Percentiles rank a stretch among this genome's conserved stretches.
phyloP scores from a whole-genome alignment of 2,888 invertebrate genomes.

The Folsomia manolachei region DNA sequence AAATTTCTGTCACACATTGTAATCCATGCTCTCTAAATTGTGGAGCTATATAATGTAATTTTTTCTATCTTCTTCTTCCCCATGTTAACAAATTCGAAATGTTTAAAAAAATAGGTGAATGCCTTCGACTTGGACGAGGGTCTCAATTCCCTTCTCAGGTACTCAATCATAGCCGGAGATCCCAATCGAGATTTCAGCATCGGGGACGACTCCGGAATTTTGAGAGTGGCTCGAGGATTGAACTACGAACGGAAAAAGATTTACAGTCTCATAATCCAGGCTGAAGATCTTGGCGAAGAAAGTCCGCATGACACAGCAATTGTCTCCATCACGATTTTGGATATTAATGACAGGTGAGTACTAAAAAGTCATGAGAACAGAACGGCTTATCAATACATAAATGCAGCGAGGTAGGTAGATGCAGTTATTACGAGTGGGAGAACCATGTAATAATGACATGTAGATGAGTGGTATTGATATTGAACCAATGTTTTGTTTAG shows the following conservation, averaged over 20 bases:
- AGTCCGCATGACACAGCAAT: slow-evolving; percentile 68
- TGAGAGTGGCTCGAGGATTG: slow-evolving; percentile 85
- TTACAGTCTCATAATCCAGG: slow-evolving; percentile 78
- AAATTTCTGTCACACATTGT: neutral
- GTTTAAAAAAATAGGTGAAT: slow-evolving; percentile 66
- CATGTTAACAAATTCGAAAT: no score
- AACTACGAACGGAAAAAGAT: slow-evolving; percentile 87
- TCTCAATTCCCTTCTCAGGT: slow-evolving; percentile 84
- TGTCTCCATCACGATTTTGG: slow-evolving; percentile 65
- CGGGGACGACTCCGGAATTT: slow-evolving; percentile 84
- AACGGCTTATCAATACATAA: neutral
- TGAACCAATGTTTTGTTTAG: slow-evolving; percentile 7
- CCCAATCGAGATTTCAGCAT: slow-evolving; percentile 87
- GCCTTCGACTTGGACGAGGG: slow-evolving; percentile 87
- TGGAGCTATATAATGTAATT: no score
- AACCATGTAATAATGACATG: neutral
- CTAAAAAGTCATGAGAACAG: neutral
- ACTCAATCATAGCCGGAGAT: slow-evolving; percentile 84
- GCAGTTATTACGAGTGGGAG: no score
- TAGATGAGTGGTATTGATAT: neutral
- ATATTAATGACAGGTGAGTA: slow-evolving; percentile 36
- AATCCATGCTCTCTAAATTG: neutral
- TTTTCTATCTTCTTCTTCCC: no score
- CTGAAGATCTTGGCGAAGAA: slow-evolving; percentile 79
- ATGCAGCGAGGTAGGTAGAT: no score